phyloP scores from a whole-genome alignment of 1,140 invertebrate species.

The Aphidius gifuensis region DNA sequence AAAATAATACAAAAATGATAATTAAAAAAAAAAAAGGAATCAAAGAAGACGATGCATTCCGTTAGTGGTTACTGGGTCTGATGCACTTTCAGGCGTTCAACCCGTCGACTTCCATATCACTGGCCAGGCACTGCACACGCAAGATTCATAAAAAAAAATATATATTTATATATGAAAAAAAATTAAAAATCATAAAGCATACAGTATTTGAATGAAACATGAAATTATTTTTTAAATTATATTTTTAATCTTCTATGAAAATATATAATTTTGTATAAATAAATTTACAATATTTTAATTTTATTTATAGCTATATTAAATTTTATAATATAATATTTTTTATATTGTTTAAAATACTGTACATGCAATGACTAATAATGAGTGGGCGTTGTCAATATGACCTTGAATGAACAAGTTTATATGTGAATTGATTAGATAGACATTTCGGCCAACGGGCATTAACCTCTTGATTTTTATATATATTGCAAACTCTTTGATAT shows the following conservation, averaged over 20 bases:
- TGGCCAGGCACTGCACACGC: slow-evolving; percentile 29
- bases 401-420: not conserved
- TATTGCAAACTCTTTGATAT: too few species aligned
- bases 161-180: not conserved
- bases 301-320: too few species aligned
- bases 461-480: slow-evolving; percentile 31
- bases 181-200: not conserved
- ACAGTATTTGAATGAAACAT: too few species aligned
- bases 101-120: slow-evolving; percentile 29
- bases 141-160: slow-evolving; percentile 18
- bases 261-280: slow-evolving; percentile 24
- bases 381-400: not conserved
- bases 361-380: too few species aligned
- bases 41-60: slow-evolving; percentile 29
- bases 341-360: not conserved
- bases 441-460: slow-evolving; percentile 36
- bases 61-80: slow-evolving; percentile 43
- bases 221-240: too few species aligned
- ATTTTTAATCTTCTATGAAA: not conserved
- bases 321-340: too few species aligned
- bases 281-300: too few species aligned
- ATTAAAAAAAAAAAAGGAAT: too few species aligned
- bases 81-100: slow-evolving; percentile 44
- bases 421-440: slow-evolving; percentile 10
- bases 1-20: too few species aligned